Evolutionary conservation across 2,888 invertebrate genomes (phyloP).

Genomic region (Augiades crinisus): DNA sequence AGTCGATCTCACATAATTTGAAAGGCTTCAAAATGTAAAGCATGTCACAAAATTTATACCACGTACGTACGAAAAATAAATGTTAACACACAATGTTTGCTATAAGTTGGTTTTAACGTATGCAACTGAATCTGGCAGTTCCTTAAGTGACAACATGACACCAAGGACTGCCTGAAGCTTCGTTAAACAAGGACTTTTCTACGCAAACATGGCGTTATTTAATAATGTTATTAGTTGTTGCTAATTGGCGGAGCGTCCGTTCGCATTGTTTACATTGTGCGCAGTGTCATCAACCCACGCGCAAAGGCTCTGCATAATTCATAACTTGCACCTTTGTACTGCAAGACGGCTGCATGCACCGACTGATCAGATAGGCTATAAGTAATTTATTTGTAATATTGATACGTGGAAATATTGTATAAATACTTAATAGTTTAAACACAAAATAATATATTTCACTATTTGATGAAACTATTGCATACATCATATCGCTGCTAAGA

Average conservation of each 20-base stretch:
- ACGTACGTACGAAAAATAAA: no score
- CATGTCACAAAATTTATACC: no score
- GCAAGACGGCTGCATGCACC: constrained; percentile 10
- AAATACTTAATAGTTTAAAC: no score
- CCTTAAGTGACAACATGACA: no score
- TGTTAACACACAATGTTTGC: no score
- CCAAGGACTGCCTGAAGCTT: no score
- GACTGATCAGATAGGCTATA: constrained; percentile 6
- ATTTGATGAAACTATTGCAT: neutral
- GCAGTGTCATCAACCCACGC: constrained; percentile 58
- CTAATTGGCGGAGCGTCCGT: constrained; percentile 36
- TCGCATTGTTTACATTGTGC: constrained; percentile 30
- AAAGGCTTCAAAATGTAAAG: no score
- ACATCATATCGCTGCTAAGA: neutral
- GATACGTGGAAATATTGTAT: neutral
- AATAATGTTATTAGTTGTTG: constrained; percentile 17
- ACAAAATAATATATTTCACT: no score
- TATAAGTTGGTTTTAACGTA: no score
- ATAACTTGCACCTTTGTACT: constrained; percentile 36
- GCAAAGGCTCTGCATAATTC: constrained; percentile 62
- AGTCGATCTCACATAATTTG: no score
- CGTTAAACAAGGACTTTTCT: neutral
- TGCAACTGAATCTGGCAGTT: no score
- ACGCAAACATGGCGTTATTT: constrained; percentile 2
- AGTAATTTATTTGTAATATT: constrained; percentile 14